phyloP scores from a whole-genome alignment of 1,140 invertebrate genomes.

The Drosophila lacertosa region DNA sequence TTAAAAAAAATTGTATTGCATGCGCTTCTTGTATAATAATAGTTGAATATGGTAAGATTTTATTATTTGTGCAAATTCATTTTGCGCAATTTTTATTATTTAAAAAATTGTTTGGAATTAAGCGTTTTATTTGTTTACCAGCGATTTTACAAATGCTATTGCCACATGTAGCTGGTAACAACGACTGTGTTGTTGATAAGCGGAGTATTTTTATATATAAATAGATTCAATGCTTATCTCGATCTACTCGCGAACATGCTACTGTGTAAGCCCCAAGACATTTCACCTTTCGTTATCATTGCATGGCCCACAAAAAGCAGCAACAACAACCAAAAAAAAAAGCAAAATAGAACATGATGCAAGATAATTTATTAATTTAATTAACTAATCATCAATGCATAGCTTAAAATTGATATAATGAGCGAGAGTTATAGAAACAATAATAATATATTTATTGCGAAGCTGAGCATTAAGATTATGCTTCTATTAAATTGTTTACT shows the following conservation, averaged over 20 bases:
- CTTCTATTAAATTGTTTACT: too few species aligned
- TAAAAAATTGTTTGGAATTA: too few species aligned
- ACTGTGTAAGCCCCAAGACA: conserved; percentile 2
- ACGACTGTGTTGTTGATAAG: conserved; percentile 19
- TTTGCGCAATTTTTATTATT: neutral
- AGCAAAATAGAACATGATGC: neutral
- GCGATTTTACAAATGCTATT: conserved; percentile 8
- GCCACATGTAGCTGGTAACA: neutral
- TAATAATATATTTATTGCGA: neutral
- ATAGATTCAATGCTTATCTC: conserved; percentile 23
- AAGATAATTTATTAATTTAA: conserved; percentile 3
- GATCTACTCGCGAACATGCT: too few species aligned
- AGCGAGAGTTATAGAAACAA: neutral
- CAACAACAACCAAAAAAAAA: neutral
- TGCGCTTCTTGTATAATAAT: neutral
- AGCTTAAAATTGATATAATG: neutral
- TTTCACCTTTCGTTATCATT: conserved; percentile 27
- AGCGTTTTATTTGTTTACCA: neutral
- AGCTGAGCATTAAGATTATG: too few species aligned
- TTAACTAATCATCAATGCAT: neutral
- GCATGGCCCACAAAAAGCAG: neutral
- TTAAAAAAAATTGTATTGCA: neutral
- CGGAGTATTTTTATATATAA: conserved; percentile 7
- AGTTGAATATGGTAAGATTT: neutral
- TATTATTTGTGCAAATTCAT: neutral